A percentile compares a stretch with the other conserved stretches of the same genome.
Evolutionary conservation across 2,113 vertebrate genomes (phyloP).

Genomic region (Edolisoma coerulescens): DNA sequence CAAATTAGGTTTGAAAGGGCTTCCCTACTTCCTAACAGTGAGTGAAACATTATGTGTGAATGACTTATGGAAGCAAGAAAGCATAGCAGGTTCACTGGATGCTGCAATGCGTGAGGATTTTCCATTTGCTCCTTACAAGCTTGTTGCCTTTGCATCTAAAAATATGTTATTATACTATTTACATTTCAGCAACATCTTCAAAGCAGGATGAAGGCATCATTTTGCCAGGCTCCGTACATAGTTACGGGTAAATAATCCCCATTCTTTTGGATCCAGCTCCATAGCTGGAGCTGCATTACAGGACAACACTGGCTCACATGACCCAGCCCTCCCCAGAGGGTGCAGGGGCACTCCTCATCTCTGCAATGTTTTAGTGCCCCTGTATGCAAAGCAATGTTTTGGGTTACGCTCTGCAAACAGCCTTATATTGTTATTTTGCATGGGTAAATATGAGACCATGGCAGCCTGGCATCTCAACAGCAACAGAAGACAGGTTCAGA

Average conservation of each 20-base stretch:
- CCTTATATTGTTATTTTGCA: not conserved
- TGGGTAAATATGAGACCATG: not conserved
- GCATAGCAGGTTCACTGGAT: not conserved
- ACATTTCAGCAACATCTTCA: not conserved
- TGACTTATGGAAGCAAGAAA: not conserved
- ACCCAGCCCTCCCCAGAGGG: not conserved
- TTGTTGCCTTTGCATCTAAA: not conserved
- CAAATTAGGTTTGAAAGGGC: not conserved
- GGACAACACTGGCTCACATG: not conserved
- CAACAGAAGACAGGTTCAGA: not conserved
- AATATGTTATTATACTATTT: not conserved
- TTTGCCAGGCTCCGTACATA: not conserved
- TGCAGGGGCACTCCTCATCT: not conserved
- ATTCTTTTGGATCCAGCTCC: not conserved
- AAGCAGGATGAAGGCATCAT: not conserved
- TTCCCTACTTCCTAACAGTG: not conserved
- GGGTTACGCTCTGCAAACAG: not conserved
- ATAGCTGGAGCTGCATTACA: not conserved
- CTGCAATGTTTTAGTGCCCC: not conserved
- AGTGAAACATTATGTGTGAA: not conserved
- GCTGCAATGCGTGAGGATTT: not conserved
- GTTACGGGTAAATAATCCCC: not conserved
- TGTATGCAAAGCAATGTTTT: not conserved
- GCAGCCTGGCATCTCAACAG: constrained; percentile 24
- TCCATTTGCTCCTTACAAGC: not conserved